Evolutionary conservation across 2,113 vertebrate genomes (phyloP).

Genomic region (Scophthalmus maximus): DNA sequence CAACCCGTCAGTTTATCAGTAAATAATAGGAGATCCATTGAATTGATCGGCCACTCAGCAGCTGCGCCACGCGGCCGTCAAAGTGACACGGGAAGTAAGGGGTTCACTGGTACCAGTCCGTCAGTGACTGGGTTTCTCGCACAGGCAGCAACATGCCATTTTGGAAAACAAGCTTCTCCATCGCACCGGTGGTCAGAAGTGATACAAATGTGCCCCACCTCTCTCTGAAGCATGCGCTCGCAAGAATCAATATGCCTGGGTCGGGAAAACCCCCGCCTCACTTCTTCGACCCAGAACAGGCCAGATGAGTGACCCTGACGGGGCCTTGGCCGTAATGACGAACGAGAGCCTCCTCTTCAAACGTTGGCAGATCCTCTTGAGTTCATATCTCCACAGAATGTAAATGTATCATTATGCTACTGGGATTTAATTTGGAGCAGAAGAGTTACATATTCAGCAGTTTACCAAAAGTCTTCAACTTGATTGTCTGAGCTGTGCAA

Average conservation of each 20-base stretch:
- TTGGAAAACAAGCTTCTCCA: conserved; percentile 3
- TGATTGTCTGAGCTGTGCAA: background rate
- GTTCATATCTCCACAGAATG: background rate
- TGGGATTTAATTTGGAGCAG: background rate
- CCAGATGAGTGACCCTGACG: background rate
- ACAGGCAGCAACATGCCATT: too few relatives aligned
- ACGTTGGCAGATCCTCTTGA: background rate
- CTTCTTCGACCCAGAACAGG: background rate
- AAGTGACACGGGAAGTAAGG: background rate
- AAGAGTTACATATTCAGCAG: background rate
- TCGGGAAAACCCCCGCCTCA: background rate
- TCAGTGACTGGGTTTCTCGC: background rate
- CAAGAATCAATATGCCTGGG: background rate
- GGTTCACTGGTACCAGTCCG: background rate
- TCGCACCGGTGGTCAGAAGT: background rate
- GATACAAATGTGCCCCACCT: background rate
- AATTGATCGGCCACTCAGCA: background rate
- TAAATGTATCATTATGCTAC: background rate
- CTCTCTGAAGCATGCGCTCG: background rate
- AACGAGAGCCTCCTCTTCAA: background rate
- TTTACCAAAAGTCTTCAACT: background rate
- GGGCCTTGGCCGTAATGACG: background rate
- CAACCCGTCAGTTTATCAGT: background rate
- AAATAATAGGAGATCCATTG: background rate
- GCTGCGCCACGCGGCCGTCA: background rate